A percentile compares a stretch with the other conserved stretches of the same genome.
Evolutionary conservation across 2,113 vertebrate genomes (phyloP).

Genomic region (Chunga burmeisteri): DNA sequence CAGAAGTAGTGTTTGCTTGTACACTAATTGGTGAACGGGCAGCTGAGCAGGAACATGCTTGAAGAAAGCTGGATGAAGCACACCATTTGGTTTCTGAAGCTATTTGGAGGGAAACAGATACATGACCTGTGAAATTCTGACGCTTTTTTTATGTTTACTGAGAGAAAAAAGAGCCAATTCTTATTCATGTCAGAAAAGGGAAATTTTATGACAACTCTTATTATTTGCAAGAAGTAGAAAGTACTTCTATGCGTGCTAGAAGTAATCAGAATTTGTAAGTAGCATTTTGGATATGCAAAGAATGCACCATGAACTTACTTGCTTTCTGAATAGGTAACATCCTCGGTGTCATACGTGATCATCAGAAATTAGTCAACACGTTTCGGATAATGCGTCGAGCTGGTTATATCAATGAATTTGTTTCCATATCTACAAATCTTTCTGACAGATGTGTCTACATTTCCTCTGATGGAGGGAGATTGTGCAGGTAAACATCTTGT

Average conservation of each 20-base stretch:
- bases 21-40: background rate
- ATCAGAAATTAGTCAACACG: conserved; percentile 89
- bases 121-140: background rate
- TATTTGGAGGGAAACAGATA: background rate
- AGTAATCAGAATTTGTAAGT: background rate
- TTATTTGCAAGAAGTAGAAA: background rate
- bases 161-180: background rate
- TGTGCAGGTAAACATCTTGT: conserved; percentile 84
- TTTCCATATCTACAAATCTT: conserved; percentile 97
- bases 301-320: background rate
- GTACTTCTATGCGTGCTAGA: background rate
- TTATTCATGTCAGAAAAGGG: background rate
- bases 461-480: conserved; percentile 94
- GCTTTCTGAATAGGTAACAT: conserved; percentile 86
- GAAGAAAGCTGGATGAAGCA: background rate
- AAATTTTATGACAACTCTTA: background rate
- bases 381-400: conserved; percentile 95
- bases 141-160: background rate
- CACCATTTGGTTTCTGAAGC: background rate
- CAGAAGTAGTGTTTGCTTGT: background rate
- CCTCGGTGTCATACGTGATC: conserved; percentile 92
- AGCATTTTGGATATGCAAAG: background rate
- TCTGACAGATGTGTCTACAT: conserved; percentile 96
- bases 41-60: background rate
- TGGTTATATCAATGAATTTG: conserved; percentile 96